Conservation (phyloP, 2,797 vertebrate genomes). For the Pogoniulus pusillus region DNA sequence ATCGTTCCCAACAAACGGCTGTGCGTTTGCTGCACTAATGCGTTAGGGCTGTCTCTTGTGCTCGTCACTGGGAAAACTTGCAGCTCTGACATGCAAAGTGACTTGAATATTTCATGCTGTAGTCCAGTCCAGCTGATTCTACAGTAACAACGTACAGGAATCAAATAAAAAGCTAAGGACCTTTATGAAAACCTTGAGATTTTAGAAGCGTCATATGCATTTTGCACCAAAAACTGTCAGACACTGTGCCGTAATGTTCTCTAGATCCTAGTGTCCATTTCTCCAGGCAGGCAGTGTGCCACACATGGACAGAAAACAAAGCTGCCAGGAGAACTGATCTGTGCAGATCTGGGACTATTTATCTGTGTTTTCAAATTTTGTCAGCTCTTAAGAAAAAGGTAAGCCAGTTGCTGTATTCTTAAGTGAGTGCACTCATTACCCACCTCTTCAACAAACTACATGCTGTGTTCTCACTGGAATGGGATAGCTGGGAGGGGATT, state of each 20-base stretch:
- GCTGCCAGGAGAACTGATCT: constrained; percentile 41
- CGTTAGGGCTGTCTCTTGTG: neutral
- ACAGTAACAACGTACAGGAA: constrained; percentile 23
- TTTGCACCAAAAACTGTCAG: constrained; percentile 79
- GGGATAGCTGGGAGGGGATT: constrained; percentile 8
- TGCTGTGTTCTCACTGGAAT: constrained; percentile 61
- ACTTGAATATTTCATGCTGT: constrained; percentile 70
- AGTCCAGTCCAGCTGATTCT: constrained; percentile 67
- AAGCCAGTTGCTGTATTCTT: constrained; percentile 69
- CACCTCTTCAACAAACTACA: constrained; percentile 28
- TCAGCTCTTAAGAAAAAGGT: constrained; percentile 71
- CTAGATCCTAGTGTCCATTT: constrained; percentile 58
- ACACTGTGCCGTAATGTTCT: constrained; percentile 75
- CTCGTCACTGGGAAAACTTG: constrained; percentile 46
- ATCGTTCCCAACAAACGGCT: neutral
- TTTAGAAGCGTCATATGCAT: constrained; percentile 60
- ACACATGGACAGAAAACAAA: constrained; percentile 9
- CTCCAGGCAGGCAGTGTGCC: constrained; percentile 53
- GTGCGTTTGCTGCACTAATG: constrained; percentile 31
- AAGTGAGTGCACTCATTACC: constrained; percentile 62
- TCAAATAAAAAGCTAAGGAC: constrained; percentile 61
- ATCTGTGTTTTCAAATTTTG: constrained; percentile 68
- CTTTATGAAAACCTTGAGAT: constrained; percentile 25
- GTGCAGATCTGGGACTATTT: constrained; percentile 68
- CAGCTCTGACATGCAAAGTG: constrained; percentile 52